phyloP scores from a whole-genome alignment of 2,888 invertebrate species.

The Eumacrocentrus americanus region DNA sequence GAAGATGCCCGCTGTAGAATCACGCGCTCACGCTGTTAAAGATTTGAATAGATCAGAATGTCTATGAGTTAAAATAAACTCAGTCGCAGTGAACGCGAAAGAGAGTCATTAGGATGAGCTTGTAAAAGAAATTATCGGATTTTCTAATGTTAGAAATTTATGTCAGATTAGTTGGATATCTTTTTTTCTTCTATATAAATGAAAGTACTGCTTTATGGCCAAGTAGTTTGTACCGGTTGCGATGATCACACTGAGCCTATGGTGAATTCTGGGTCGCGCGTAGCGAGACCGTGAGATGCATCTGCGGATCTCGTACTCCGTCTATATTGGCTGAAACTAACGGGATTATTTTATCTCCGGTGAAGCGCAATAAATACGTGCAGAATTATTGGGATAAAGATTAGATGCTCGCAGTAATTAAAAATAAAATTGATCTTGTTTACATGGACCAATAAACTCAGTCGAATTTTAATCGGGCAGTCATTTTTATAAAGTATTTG shows the following conservation, averaged over 20 bases:
- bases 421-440: neutral
- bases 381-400: neutral
- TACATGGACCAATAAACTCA: neutral
- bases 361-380: neutral
- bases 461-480: neutral
- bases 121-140: no score
- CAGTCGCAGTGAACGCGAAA: no score
- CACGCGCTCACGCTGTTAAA: neutral
- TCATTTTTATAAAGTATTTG: neutral
- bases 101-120: no score
- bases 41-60: conserved; percentile 5
- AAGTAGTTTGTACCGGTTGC: conserved; percentile 6
- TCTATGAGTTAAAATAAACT: conserved; percentile 3
- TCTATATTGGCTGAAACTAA: neutral
- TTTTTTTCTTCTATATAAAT: neutral
- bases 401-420: no score
- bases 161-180: neutral
- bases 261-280: conserved; percentile 7
- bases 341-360: neutral
- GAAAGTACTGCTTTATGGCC: neutral
- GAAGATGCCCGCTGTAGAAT: neutral
- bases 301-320: neutral
- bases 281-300: conserved; percentile 15
- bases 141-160: no score
- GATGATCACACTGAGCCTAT: neutral